Base-by-base conservation (phyloP, 2,888 invertebrate genomes). In the Cryptophagus acutangulus region DNA sequence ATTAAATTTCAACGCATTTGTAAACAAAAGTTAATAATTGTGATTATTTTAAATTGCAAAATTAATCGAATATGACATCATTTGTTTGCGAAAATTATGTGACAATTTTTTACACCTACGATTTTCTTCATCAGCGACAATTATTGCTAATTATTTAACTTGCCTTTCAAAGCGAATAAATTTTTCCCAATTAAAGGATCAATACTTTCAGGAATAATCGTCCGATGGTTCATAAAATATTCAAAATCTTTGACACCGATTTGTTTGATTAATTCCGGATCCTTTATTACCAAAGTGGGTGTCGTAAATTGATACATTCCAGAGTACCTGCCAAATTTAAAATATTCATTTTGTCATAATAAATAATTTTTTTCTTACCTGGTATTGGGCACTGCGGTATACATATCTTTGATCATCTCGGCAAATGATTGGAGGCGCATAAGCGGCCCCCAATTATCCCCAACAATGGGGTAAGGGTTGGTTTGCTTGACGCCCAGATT, bases 201-300 rank as follows among this genome's bases (percentile, higher is more conserved):
- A 2, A 52, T 51, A 0, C 65, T 57, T 5, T 71, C 65, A 4
- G 55, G 44, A 14, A 59, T 38, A 33, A 60, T 48, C 8, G 33
- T 3, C 17, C 36, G 43, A 38, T 63, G 65, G 39, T 79, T 77
- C 10, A 72, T 67, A 51, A 79, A 79, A 60, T 75, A 67, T 39
- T 79, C 78, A 57, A 77, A 78, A 56, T 79, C 77, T 43, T 76
- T 70, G 16, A 78, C 74, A 40, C 74, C 70, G 9, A 80, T 63
- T 26, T 71, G 67, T 59, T 78, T 78, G 8, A 80, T 72, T 12
- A 80, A 55, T 3, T 79, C 78, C 4, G 75, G 71, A 57, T 79
- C 77, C 43, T 73, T 58, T 0, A 78, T 47, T 25, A 74, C 63
- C 10, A 79, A 53, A 1, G 71, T 45, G 1, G 79, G 78, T 0